These are phyloP conservation scores for Cosmia pyralina DNA, from an alignment of 2,888 invertebrate genomes.

Conservation along the genomic window DNA sequence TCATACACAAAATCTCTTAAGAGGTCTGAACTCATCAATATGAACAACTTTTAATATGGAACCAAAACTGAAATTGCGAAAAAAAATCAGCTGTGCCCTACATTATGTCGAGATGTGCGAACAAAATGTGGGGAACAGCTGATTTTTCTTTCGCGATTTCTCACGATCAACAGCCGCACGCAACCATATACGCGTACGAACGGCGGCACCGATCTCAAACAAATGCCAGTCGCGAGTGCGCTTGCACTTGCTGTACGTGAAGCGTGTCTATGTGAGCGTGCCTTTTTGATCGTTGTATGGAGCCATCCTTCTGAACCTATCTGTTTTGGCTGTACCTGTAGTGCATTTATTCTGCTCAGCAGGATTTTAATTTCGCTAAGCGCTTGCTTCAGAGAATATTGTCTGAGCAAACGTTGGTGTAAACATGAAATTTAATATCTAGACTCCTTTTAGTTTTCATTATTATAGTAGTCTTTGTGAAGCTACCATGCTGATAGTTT, in stretches of 20 bases:
- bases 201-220: not conserved
- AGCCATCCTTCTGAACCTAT: not conserved
- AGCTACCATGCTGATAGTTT: not conserved
- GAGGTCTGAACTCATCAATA: no score
- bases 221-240: not conserved
- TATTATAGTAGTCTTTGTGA: slow-evolving; percentile 11
- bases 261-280: not conserved
- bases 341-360: slow-evolving; percentile 27
- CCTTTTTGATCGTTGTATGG: not conserved
- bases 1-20: no score
- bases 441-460: slow-evolving; percentile 15
- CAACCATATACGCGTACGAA: not conserved
- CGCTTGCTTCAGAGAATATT: slow-evolving; percentile 34
- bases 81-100: no score
- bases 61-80: no score
- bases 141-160: no score
- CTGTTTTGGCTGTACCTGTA: not conserved
- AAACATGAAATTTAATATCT: slow-evolving; percentile 41
- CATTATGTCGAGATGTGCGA: no score
- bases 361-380: slow-evolving; percentile 46
- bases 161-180: not conserved
- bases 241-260: not conserved
- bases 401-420: slow-evolving; percentile 13
- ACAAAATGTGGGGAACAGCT: no score
- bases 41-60: no score